These are phyloP conservation scores for Apoda limacodes DNA, from an alignment of 2,888 invertebrate genomes.

Conservation along the genomic window DNA sequence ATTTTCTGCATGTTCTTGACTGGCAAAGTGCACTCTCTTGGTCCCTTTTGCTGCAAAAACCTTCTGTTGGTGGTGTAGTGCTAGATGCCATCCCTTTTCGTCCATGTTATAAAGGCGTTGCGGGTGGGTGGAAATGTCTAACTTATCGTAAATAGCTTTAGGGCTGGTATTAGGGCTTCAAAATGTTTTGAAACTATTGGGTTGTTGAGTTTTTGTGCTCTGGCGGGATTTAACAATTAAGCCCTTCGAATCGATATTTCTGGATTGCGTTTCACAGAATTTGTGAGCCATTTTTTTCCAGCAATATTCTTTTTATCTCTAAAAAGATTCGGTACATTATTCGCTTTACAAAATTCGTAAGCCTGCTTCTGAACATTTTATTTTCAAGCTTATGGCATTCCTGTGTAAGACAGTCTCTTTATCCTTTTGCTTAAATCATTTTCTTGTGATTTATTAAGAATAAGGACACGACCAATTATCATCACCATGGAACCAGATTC, in stretches of 20 bases:
- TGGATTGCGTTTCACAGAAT: conserved; percentile 16
- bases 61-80: conserved; percentile 14
- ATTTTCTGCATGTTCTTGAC: conserved; percentile 11
- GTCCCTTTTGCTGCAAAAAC: conserved; percentile 13
- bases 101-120: conserved; percentile 16
- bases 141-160: conserved; percentile 14
- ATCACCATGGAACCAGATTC: no score
- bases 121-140: conserved; percentile 12
- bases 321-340: conserved; percentile 12
- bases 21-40: conserved; percentile 12
- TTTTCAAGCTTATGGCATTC: conserved; percentile 16
- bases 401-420: conserved; percentile 14
- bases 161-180: no score
- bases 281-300: conserved; percentile 16
- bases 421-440: conserved; percentile 12
- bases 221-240: conserved; percentile 18
- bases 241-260: conserved; percentile 13
- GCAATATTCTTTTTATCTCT: conserved; percentile 7
- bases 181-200: conserved; percentile 14
- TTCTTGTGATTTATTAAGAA: no score
- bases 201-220: conserved; percentile 13
- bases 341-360: conserved; percentile 13
- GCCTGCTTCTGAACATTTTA: conserved; percentile 13
- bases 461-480: no score
- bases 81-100: conserved; percentile 15